Base-by-base conservation (phyloP, 2,888 invertebrate species). In the Caenorhabditis plicata region DNA sequence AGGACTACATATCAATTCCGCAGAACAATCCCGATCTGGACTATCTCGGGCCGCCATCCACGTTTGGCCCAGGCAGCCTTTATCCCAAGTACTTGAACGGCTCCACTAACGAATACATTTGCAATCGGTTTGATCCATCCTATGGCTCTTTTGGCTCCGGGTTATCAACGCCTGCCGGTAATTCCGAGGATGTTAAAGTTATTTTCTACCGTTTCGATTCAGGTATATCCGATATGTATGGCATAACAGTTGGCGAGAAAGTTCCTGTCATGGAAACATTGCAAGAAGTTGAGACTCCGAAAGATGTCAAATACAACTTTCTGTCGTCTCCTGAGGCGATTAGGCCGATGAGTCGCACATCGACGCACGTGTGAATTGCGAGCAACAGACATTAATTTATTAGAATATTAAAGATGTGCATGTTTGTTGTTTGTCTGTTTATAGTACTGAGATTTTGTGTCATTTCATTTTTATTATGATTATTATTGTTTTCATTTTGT, bases 11-110 rank as follows among this genome's bases (percentile, higher is more conserved):
- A 31, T 71, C 80, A 3, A 66, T 80, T 13, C 75, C 78, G 9
- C 75, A 77, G 45, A 78, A 77, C 55, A 80, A 80, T 44, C 80
- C 78, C n/a, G 80, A 80, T 60, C 49, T 79, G n/a, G 80, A 80
- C 48, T 72, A 62, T 41, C 53, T 78, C 2, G 74, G 35, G 46
- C 70, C 53, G 40, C 74, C 57, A 13, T 52, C 58, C 29, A 63
- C 63, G 13, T 61, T 54, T 25, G 56, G 57, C 4, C 58, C 51
- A 8, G 61, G 58, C 44, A 56, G 64, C 5, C 42, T 72, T 0
- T 72, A 70, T 43, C 68, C 70, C 9, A 72, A 72, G 39, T 72
- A 67, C 35, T 41, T 68, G 45, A 66, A 72, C 56, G 60, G 60
- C 23, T 72, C 72, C 1, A 56, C 60, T 9, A 62, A 55, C 20